These are phyloP conservation scores for Dolichallabes microphthalmus DNA, from an alignment of 2,113 vertebrate species.

Conservation along the genomic window DNA sequence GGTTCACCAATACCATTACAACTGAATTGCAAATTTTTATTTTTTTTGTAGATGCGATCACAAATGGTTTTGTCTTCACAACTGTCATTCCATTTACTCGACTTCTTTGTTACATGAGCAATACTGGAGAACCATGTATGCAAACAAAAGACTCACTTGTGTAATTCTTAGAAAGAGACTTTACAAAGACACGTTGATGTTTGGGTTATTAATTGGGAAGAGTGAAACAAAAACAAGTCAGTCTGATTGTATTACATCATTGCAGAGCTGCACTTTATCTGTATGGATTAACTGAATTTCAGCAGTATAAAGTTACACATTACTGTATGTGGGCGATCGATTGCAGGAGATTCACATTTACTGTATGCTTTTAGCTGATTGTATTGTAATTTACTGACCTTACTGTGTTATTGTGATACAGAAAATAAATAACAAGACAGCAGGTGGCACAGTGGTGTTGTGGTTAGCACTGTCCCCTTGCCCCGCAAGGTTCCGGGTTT, in stretches of 20 bases:
- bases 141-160: neutral
- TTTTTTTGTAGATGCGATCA: neutral
- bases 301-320: no score
- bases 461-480: no score
- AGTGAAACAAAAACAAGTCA: neutral
- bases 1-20: conserved; percentile 21
- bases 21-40: neutral
- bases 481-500: no score
- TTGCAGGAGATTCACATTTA: no score
- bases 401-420: no score
- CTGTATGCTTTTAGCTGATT: no score
- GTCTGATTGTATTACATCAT: neutral
- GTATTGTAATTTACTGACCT: no score
- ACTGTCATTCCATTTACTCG: conserved; percentile 23
- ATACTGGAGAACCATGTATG: neutral
- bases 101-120: conserved; percentile 22
- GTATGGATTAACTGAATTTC: no score
- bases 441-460: no score
- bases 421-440: no score
- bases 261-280: no score
- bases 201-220: neutral
- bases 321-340: no score
- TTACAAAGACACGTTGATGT: neutral
- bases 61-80: conserved; percentile 17
- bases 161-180: neutral